Conservation (phyloP, 2,113 vertebrate genomes). For the Embiotoca jacksoni region DNA sequence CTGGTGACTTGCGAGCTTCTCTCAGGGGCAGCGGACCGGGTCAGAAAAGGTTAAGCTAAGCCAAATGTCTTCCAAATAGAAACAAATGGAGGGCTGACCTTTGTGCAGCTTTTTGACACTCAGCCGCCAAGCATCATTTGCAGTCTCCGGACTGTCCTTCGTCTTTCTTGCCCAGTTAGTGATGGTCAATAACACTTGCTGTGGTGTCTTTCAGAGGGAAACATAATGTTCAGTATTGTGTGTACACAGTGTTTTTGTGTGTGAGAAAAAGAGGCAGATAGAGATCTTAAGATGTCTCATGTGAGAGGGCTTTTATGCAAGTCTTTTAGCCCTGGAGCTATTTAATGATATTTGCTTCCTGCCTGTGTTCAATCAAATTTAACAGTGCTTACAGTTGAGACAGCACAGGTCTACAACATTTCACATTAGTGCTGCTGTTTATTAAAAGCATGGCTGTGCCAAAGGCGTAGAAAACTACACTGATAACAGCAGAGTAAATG, state of each 20-base stretch:
- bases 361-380: slow-evolving; percentile 53
- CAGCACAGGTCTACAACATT: slow-evolving; percentile 17
- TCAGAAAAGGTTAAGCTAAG: slow-evolving; percentile 62
- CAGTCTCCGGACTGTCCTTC: slow-evolving; percentile 3
- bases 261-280: not conserved
- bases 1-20: slow-evolving; percentile 25
- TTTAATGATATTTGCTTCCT: slow-evolving; percentile 30
- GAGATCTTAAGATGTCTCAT: slow-evolving; percentile 3
- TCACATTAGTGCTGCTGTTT: slow-evolving; percentile 41
- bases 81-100: slow-evolving; percentile 69
- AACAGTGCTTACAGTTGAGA: slow-evolving; percentile 39
- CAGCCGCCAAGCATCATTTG: slow-evolving; percentile 48
- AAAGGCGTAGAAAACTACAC: slow-evolving; percentile 19
- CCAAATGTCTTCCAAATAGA: slow-evolving; percentile 62
- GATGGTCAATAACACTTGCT: slow-evolving; percentile 35
- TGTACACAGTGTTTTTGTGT: not conserved
- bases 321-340: slow-evolving; percentile 23
- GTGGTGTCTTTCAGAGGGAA: not conserved
- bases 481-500: slow-evolving; percentile 5
- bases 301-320: slow-evolving; percentile 19
- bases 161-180: slow-evolving; percentile 4
- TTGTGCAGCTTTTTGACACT: slow-evolving; percentile 40
- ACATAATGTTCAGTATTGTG: slow-evolving; percentile 1
- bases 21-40: slow-evolving; percentile 27
- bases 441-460: slow-evolving; percentile 39